A percentile compares a stretch with the other conserved stretches of the same genome.
Evolutionary conservation across 2,113 vertebrate genomes (phyloP).

Genomic region (Heteronetta atricapilla): DNA sequence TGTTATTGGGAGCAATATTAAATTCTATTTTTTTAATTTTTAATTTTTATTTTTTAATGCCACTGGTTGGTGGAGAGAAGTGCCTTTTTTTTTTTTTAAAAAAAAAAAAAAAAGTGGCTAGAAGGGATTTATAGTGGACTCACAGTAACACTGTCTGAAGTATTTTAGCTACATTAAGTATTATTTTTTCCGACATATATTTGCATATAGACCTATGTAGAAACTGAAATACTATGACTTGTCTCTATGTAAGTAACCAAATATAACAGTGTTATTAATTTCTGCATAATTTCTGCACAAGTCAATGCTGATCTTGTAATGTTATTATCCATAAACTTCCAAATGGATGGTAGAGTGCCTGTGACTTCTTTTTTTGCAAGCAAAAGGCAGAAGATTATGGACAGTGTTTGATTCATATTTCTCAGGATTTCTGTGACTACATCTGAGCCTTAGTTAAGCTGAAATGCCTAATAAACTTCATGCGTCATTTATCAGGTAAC

Average conservation of each 20-base stretch:
- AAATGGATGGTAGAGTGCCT: background rate
- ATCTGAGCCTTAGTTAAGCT: background rate
- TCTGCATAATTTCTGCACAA: background rate
- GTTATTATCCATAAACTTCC: background rate
- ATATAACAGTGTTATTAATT: background rate
- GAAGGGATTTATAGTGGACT: background rate
- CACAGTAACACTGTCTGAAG: background rate
- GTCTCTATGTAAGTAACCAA: background rate
- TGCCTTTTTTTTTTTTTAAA: background rate
- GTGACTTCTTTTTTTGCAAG: background rate
- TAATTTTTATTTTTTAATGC: background rate
- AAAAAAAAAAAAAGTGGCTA: too few species aligned
- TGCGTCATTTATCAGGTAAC: background rate
- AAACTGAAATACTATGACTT: background rate
- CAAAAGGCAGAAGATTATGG: background rate
- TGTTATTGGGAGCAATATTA: background rate
- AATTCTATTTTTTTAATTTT: background rate
- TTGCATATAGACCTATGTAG: background rate
- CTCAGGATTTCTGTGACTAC: background rate
- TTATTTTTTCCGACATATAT: background rate
- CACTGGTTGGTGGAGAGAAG: background rate
- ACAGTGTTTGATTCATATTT: background rate
- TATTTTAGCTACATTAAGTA: background rate
- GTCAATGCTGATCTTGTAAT: background rate
- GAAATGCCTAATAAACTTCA: background rate